Evolutionary conservation across 2,113 vertebrate genomes (phyloP).

Genomic region (Dromaius novaehollandiae): DNA sequence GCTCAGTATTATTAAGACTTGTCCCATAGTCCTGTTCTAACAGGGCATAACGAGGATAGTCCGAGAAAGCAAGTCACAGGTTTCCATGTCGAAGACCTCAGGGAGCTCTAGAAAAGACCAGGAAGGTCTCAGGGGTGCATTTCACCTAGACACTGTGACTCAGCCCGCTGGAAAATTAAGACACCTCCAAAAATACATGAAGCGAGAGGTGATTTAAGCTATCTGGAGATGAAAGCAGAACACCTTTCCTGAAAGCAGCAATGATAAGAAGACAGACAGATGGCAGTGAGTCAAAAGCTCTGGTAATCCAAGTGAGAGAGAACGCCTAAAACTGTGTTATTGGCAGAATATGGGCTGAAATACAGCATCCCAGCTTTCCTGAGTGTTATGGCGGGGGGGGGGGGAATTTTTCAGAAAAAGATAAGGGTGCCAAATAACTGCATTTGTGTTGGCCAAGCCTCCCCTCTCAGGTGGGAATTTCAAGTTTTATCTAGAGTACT

Average conservation of each 20-base stretch:
- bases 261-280: background rate
- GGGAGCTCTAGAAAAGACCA: background rate
- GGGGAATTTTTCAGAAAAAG: background rate
- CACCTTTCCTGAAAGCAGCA: background rate
- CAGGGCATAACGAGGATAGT: too few relatives aligned
- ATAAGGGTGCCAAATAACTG: background rate
- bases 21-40: too few relatives aligned
- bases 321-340: background rate
- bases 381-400: background rate
- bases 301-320: background rate
- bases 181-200: background rate
- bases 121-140: background rate
- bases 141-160: background rate
- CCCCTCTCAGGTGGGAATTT: background rate
- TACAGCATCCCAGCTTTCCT: background rate
- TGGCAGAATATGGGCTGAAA: background rate
- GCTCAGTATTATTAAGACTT: background rate
- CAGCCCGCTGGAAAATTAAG: background rate
- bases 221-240: background rate
- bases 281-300: background rate
- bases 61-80: too few relatives aligned
- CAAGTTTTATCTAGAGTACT: background rate
- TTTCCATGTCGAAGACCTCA: too few relatives aligned
- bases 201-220: background rate
- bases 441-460: background rate